Evolutionary conservation across 1,140 invertebrate genomes (phyloP).

Genomic region (Eueides isabella): DNA sequence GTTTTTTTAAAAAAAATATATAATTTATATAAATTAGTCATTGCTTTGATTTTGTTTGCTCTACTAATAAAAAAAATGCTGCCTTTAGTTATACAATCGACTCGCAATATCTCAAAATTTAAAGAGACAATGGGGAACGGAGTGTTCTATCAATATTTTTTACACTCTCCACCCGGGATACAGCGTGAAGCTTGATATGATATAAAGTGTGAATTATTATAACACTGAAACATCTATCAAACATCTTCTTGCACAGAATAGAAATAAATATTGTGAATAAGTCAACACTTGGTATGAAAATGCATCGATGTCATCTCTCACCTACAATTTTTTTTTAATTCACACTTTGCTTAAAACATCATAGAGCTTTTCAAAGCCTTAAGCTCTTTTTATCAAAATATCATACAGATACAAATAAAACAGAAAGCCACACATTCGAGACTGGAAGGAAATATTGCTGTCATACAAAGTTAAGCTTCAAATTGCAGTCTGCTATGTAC

Average conservation of each 20-base stretch:
- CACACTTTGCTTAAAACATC: not conserved
- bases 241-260: too few relatives aligned
- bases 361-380: not conserved
- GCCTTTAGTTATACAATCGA: not conserved
- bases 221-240: too few relatives aligned
- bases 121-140: not conserved
- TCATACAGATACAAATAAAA: not conserved
- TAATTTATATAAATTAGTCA: too few relatives aligned
- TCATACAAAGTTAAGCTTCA: conserved; percentile 24
- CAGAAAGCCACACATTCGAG: not conserved
- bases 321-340: not conserved
- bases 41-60: not conserved
- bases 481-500: conserved; percentile 5
- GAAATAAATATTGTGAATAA: too few relatives aligned
- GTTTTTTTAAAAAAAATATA: too few relatives aligned
- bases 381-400: not conserved
- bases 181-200: too few relatives aligned
- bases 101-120: not conserved
- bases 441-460: conserved; percentile 13
- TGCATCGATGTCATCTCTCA: not conserved
- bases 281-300: not conserved
- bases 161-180: too few relatives aligned
- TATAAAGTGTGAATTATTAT: too few relatives aligned
- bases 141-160: not conserved
- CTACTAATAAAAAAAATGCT: not conserved